These are phyloP conservation scores for Centropus bengalensis DNA, from an alignment of 2,113 vertebrate genomes.

Conservation along the genomic window DNA sequence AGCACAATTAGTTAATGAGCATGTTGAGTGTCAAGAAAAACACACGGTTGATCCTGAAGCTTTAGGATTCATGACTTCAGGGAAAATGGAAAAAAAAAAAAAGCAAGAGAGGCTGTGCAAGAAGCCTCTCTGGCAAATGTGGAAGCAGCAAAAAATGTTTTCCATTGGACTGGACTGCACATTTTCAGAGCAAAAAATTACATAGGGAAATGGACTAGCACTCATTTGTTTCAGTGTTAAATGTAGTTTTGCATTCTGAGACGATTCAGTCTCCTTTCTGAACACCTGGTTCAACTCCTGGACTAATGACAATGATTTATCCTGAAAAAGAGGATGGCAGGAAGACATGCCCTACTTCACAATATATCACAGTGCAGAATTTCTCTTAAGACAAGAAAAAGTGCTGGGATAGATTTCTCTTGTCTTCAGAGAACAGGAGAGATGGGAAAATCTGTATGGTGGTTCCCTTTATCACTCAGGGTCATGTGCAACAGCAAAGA, in stretches of 20 bases:
- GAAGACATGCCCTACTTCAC: neutral
- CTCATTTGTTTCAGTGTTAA: neutral
- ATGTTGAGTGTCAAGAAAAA: constrained; percentile 13
- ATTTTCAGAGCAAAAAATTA: neutral
- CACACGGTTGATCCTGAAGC: neutral
- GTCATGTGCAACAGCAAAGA: neutral
- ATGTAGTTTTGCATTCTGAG: neutral
- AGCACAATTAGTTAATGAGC: constrained; percentile 24
- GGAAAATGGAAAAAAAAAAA: neutral
- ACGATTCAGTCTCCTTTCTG: neutral
- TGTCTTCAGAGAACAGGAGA: neutral
- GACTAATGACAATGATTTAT: neutral
- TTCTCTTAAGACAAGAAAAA: neutral
- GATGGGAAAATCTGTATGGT: neutral
- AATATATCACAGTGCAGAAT: neutral
- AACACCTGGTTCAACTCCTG: neutral
- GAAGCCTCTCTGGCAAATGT: neutral
- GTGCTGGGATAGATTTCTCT: neutral
- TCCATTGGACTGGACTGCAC: neutral
- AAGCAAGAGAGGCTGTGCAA: neutral
- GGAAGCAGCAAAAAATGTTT: neutral
- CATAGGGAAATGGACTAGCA: neutral
- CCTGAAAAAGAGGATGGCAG: neutral
- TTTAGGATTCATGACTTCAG: neutral
- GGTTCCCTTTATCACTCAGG: neutral